Conservation (phyloP, 2,888 invertebrate genomes). For the Eugnorisma glareosa region DNA sequence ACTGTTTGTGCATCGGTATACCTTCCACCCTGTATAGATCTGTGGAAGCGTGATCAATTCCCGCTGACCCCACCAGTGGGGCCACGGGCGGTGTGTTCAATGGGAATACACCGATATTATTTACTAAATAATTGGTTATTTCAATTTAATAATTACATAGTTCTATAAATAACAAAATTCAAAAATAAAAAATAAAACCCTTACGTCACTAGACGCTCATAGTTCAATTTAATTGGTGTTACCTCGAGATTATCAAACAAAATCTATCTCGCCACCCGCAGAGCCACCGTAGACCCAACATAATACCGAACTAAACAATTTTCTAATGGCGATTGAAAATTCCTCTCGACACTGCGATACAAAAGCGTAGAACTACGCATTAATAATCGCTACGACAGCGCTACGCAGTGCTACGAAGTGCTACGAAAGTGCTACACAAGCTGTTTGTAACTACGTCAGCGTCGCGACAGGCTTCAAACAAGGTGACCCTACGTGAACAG, state of each 20-base stretch:
- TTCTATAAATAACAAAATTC: too few species aligned
- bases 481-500: constrained; percentile 41
- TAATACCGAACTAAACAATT: constrained; percentile 14
- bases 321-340: constrained; percentile 14
- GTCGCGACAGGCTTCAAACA: constrained; percentile 43
- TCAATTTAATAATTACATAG: constrained; percentile 5
- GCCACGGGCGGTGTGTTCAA: too few species aligned
- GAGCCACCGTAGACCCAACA: background rate
- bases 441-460: constrained; percentile 52
- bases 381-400: constrained; percentile 48
- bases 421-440: constrained; percentile 58
- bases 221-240: constrained; percentile 1
- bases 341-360: background rate
- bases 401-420: constrained; percentile 57
- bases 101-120: too few species aligned
- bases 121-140: background rate
- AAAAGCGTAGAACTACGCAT: constrained; percentile 29
- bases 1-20: too few species aligned
- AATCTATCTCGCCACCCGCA: background rate
- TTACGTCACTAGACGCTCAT: too few species aligned
- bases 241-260: background rate
- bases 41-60: too few species aligned
- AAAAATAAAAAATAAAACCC: too few species aligned
- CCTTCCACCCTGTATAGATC: background rate
- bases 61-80: too few species aligned